Evolutionary conservation across 37 sponge, comb jelly and placozoan genomes (phyloP).

Genomic region (Lycopodina hypogea): DNA sequence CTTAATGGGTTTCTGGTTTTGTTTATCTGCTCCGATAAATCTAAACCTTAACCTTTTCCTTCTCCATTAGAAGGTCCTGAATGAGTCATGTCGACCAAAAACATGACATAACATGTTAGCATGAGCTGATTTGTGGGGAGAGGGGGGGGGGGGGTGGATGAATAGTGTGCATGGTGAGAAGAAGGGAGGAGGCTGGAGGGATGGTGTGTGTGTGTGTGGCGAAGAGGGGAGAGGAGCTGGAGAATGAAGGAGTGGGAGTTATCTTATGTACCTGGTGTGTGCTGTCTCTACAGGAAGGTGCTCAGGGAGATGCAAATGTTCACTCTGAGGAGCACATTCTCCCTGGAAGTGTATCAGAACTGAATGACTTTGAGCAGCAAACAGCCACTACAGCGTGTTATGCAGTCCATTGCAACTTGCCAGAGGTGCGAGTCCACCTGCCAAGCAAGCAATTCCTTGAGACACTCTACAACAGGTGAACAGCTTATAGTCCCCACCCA

Average conservation of each 20-base stretch:
- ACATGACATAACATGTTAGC: no score
- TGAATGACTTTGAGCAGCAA: conserved; percentile 59
- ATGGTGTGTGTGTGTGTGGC: no score
- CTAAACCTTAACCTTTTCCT: no score
- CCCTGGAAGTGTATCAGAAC: conserved; percentile 60
- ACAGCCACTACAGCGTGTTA: conserved; percentile 14
- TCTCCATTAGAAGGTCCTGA: no score
- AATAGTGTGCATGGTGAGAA: neutral
- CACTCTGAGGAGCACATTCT: conserved; percentile 50
- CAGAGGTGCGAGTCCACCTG: conserved; percentile 50
- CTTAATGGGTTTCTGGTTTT: no score
- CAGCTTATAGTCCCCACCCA: neutral
- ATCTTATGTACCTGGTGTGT: neutral
- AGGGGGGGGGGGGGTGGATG: neutral
- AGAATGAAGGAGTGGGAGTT: neutral
- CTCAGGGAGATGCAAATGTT: conserved; percentile 5
- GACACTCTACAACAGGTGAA: conserved; percentile 62
- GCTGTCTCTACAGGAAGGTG: conserved; percentile 3
- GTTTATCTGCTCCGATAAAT: no score
- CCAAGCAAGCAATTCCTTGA: conserved; percentile 68
- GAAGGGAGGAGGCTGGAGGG: neutral
- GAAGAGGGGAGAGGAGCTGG: neutral
- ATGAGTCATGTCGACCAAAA: no score
- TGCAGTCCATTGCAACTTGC: conserved; percentile 31
- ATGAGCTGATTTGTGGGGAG: no score